Percentiles rank a stretch among this genome's conserved stretches.
These are phyloP conservation scores for Eriosoma lanigerum DNA, from an alignment of 1,140 invertebrate species.

Conservation along the genomic window DNA sequence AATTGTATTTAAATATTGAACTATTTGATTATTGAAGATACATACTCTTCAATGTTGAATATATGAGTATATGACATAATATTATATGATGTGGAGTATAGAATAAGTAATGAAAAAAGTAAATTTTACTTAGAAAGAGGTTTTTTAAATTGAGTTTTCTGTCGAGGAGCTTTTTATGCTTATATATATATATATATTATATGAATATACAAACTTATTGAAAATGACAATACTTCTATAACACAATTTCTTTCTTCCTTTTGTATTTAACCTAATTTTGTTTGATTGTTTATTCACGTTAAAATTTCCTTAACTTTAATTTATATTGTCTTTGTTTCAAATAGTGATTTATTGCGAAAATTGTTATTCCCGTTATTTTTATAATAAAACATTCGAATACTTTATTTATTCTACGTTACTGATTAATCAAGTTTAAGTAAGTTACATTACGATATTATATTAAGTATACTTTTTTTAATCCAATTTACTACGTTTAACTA, in stretches of 20 bases:
- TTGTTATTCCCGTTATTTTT: constrained; percentile 4
- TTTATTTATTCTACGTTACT: neutral
- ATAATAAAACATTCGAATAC: neutral
- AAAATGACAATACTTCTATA: constrained; percentile 27
- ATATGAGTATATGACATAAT: neutral
- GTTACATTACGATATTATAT: neutral
- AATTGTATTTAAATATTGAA: neutral
- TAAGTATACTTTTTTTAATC: constrained; percentile 12
- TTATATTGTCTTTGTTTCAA: constrained; percentile 15
- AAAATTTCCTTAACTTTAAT: neutral
- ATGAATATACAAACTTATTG: constrained; percentile 24
- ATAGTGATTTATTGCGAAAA: constrained; percentile 25
- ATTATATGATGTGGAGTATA: too few species aligned
- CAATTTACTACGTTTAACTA: neutral
- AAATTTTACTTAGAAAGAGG: neutral
- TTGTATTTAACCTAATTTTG: constrained; percentile 21
- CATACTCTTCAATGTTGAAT: neutral
- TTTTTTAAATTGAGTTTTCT: constrained; percentile 38
- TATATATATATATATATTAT: neutral
- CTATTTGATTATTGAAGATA: neutral
- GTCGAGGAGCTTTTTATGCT: constrained; percentile 17
- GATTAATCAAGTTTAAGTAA: constrained; percentile 9
- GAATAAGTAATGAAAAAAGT: constrained; percentile 23
- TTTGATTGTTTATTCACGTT: constrained; percentile 6
- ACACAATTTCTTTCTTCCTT: neutral